Conservation (phyloP, 2,113 vertebrate genomes). For the Symphodus melops region DNA sequence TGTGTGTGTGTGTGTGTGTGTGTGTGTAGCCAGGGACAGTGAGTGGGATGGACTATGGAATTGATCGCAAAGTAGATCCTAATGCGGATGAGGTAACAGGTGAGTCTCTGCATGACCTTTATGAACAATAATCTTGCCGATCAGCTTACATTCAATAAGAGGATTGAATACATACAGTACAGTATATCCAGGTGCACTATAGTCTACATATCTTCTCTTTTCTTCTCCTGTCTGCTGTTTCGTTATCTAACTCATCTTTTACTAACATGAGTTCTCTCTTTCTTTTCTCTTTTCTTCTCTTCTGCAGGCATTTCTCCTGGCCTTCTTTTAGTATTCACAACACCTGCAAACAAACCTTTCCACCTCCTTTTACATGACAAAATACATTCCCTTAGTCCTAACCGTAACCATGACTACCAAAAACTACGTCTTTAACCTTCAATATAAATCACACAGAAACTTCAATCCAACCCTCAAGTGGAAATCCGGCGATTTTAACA, state of each 20-base stretch:
- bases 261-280: conserved; percentile 17
- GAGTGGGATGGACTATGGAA: conserved; percentile 90
- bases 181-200: conserved; percentile 10
- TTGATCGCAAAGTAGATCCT: conserved; percentile 89
- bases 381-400: neutral
- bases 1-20: neutral
- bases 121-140: conserved; percentile 55
- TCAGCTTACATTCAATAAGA: conserved; percentile 70
- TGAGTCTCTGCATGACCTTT: conserved; percentile 61
- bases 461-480: neutral
- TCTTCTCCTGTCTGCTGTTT: conserved; percentile 6
- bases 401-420: neutral
- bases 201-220: neutral
- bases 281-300: conserved; percentile 19
- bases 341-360: conserved; percentile 7
- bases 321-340: conserved; percentile 27
- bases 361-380: neutral
- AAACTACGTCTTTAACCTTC: neutral
- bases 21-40: conserved; percentile 88
- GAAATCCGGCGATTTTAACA: neutral
- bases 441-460: neutral
- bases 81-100: conserved; percentile 92
- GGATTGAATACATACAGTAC: conserved; percentile 50
- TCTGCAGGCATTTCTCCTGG: conserved; percentile 55
- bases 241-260: conserved; percentile 10